These are phyloP conservation scores for Procambarus clarkii DNA, from an alignment of 1,140 invertebrate genomes.

Conservation along the genomic window DNA sequence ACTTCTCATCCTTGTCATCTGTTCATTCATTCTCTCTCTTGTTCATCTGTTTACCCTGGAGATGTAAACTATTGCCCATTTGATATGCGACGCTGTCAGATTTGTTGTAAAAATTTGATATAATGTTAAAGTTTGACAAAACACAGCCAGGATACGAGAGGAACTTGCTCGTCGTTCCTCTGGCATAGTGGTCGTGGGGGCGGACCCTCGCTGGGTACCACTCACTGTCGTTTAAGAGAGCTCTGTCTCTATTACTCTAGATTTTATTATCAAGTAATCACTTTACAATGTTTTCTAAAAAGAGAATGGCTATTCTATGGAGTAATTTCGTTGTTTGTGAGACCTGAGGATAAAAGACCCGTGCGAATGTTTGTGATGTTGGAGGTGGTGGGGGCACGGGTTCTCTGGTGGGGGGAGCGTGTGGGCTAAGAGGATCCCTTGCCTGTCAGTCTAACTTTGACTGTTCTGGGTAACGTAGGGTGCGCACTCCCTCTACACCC, in stretches of 20 bases:
- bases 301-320: not conserved
- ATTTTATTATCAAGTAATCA: too few relatives aligned
- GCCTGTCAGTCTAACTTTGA: conserved; percentile 50
- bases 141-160: not conserved
- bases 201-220: not conserved
- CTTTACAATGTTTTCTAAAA: too few relatives aligned
- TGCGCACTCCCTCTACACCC: not conserved
- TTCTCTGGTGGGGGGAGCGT: not conserved
- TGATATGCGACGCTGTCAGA: not conserved
- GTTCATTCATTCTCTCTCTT: conserved; percentile 12
- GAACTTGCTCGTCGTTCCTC: not conserved
- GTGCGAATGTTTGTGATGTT: not conserved
- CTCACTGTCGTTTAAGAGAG: too few relatives aligned
- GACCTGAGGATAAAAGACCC: not conserved
- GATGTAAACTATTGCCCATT: not conserved
- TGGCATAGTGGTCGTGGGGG: conserved; percentile 8
- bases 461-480: conserved; percentile 29
- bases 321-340: not conserved
- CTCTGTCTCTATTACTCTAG: too few relatives aligned
- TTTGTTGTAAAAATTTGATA: not conserved
- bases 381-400: not conserved
- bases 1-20: conserved; percentile 29
- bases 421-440: conserved; percentile 12
- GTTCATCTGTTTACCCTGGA: not conserved
- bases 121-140: not conserved